Evolutionary conservation across 2,888 invertebrate species (phyloP), one percentile per base, ranked within the genome.

Genomic region (Galerucella pusilla): DNA sequence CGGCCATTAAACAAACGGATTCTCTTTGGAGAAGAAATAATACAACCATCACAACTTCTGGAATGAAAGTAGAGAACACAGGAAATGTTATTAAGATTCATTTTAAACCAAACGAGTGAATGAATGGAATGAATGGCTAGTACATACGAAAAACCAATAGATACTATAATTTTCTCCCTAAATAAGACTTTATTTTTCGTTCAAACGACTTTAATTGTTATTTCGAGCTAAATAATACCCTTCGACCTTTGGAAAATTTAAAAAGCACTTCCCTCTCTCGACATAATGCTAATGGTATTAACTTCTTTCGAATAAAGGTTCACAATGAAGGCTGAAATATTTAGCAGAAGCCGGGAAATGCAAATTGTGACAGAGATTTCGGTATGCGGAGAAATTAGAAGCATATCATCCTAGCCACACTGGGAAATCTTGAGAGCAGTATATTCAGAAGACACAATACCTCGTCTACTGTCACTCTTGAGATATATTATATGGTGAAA

Each of bases 381-480:
- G 63, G 35, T 63, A 63, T 35, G 63, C 63, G 42, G 11, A 42
- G 63, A 63, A 42, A 63, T 63, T 35, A 63, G 63, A 63, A 42
- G 63, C 63, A 20, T 14, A 28, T 61, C 6, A 61, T 63, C 63
- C 35, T 63, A 42, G 42, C 42, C 42, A 42, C 63, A 42, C n/a
- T 63, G 35, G 63, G 63, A 63, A 63, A 63, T 63, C 63, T n/a
- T 10, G 20, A 42, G 35, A n/a, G 61, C 35, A 61, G 28, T 28
- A 61, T n/a, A 61, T 14, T 63, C 63, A 9, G 63, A 63, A 35
- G 63, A 63, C 35, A 63, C 63, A 63, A 63, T 35, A 63, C 42
- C 14, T 35, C 35, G 63, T 63, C 63, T 12, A 35, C 28, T n/a
- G 35, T 63, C 63, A 63, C 63, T n/a, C 35, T 63, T 14, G 63